phyloP scores from a whole-genome alignment of 1,140 invertebrate genomes.

The Drosophila lowei region DNA sequence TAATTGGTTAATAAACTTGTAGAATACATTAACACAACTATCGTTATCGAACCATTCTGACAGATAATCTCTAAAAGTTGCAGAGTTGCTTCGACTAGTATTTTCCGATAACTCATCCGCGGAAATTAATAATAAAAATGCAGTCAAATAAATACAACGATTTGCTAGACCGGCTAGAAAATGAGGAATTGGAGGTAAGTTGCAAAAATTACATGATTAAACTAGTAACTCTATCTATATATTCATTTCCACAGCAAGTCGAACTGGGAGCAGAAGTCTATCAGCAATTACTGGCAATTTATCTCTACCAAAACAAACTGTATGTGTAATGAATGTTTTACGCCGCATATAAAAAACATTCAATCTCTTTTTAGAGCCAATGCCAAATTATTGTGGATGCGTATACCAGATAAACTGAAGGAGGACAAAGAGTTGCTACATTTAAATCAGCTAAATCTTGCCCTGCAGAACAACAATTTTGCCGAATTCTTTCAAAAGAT shows the following conservation, averaged over 20 bases:
- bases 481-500: slow-evolving; percentile 66
- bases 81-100: slow-evolving; percentile 1
- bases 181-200: slow-evolving; percentile 61
- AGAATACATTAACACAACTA: neutral
- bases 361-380: slow-evolving; percentile 29
- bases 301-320: slow-evolving; percentile 68
- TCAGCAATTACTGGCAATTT: slow-evolving; percentile 66
- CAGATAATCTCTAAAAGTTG: slow-evolving; percentile 17
- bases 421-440: slow-evolving; percentile 62
- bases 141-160: slow-evolving; percentile 63
- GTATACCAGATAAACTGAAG: slow-evolving; percentile 56
- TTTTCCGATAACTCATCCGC: neutral
- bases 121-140: slow-evolving; percentile 45
- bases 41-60: slow-evolving; percentile 8
- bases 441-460: slow-evolving; percentile 58
- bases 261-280: slow-evolving; percentile 52
- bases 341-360: neutral
- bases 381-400: slow-evolving; percentile 72
- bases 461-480: slow-evolving; percentile 64
- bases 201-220: neutral
- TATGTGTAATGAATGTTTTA: slow-evolving; percentile 17
- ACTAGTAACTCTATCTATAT: neutral
- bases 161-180: slow-evolving; percentile 43
- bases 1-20: accelerated
- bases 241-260: slow-evolving; percentile 37